These are phyloP conservation scores for Linhomoeus sp. DNA, from an alignment of 2,888 invertebrate species.

Conservation along the genomic window DNA sequence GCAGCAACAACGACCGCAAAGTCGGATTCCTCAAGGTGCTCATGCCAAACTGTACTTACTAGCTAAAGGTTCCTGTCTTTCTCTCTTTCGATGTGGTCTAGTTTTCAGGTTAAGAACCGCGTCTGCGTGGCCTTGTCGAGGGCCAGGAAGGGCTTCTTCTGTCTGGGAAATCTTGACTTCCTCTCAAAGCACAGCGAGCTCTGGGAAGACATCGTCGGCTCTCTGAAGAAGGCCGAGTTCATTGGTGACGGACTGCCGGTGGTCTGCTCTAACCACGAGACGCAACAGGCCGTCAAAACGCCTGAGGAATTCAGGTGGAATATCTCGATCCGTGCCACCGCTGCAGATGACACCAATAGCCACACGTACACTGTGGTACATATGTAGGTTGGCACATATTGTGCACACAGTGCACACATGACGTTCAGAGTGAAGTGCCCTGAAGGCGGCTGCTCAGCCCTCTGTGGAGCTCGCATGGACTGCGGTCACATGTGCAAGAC, in stretches of 20 bases:
- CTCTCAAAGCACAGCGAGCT: constrained; percentile 10
- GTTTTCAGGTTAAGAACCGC: constrained; percentile 16
- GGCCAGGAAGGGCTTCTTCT: constrained; percentile 48
- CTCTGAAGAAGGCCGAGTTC: not conserved
- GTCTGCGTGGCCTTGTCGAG: constrained; percentile 41
- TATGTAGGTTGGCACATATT: no score
- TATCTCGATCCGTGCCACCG: no score
- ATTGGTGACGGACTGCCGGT: constrained; percentile 8
- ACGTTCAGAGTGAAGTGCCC: constrained; percentile 10
- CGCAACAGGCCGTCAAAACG: constrained; percentile 2
- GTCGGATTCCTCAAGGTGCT: constrained; percentile 27
- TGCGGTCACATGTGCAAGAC: constrained; percentile 44
- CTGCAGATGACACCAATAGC: no score
- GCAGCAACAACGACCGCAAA: constrained; percentile 14
- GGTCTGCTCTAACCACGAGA: constrained; percentile 12
- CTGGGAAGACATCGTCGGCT: constrained; percentile 6
- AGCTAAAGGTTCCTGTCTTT: no score
- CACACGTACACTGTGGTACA: no score
- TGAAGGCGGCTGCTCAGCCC: constrained; percentile 38
- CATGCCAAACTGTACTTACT: not conserved
- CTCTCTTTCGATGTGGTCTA: not conserved
- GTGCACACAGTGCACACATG: no score
- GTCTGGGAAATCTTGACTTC: constrained; percentile 44
- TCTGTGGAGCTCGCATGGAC: constrained; percentile 35
- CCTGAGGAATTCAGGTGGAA: constrained; percentile 10